phyloP scores from a whole-genome alignment of 2,888 invertebrate species.

The Osmoderma eremita region DNA sequence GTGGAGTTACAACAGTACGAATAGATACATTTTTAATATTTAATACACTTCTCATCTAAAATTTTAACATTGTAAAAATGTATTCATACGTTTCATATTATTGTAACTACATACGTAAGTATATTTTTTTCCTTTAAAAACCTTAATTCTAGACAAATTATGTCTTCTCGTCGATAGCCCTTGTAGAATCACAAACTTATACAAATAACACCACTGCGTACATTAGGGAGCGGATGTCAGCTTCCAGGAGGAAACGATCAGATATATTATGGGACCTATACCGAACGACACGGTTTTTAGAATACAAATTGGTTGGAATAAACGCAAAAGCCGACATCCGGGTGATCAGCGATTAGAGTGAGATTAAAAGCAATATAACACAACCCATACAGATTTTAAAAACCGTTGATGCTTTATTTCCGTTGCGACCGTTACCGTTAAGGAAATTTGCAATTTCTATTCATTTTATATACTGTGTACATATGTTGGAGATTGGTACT shows the following conservation, averaged over 20 bases:
- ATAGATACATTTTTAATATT: too few relatives aligned
- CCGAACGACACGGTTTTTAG: constrained; percentile 17
- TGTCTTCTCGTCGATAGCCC: too few relatives aligned
- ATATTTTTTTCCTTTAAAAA: too few relatives aligned
- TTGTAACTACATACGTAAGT: too few relatives aligned
- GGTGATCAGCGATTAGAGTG: not conserved
- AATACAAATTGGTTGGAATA: constrained; percentile 12
- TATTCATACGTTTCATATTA: too few relatives aligned
- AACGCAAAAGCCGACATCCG: constrained; percentile 17
- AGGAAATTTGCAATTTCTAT: not conserved
- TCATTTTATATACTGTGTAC: too few relatives aligned
- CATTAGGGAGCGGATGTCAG: constrained; percentile 19
- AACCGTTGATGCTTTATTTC: constrained; percentile 8
- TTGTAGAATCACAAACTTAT: too few relatives aligned
- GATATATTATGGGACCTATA: constrained; percentile 22
- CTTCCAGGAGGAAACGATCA: constrained; percentile 30
- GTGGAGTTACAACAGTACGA: too few relatives aligned
- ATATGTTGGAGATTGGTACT: too few relatives aligned
- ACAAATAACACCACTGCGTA: constrained; percentile 15
- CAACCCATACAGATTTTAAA: not conserved
- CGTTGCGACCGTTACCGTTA: not conserved
- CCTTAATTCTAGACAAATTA: too few relatives aligned
- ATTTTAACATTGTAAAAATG: too few relatives aligned
- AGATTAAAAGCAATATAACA: constrained; percentile 22
- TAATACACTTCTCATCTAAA: too few relatives aligned